A percentile compares a stretch with the other conserved stretches of the same genome.
phyloP scores from a whole-genome alignment of 2,797 vertebrate genomes.

The Acrossocheilus fasciatus region DNA sequence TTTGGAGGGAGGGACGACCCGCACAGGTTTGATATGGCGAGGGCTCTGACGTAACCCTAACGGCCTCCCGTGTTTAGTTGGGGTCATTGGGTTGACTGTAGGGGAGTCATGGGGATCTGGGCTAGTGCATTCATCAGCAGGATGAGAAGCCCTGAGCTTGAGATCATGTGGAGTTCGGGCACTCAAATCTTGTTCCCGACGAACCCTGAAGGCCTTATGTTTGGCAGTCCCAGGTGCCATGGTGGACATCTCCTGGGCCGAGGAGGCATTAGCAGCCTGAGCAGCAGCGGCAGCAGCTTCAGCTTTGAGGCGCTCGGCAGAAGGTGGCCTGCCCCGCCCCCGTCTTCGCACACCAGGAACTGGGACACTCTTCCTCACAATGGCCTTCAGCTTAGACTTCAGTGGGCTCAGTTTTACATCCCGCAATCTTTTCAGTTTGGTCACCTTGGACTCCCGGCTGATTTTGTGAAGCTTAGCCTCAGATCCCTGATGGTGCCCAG shows the following conservation, averaged over 20 bases:
- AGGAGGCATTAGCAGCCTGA: slow-evolving; percentile 58
- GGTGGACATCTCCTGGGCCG: slow-evolving; percentile 50
- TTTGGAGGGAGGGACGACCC: slow-evolving; percentile 94
- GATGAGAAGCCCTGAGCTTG: slow-evolving; percentile 64
- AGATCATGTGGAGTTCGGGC: slow-evolving; percentile 68
- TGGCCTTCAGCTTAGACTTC: slow-evolving; percentile 91
- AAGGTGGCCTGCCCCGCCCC: slow-evolving; percentile 90
- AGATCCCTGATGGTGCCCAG: slow-evolving; percentile 83
- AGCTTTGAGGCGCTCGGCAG: slow-evolving; percentile 90
- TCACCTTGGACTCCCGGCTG: slow-evolving; percentile 78
- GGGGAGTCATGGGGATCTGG: slow-evolving; percentile 58
- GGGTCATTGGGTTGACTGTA: slow-evolving; percentile 67
- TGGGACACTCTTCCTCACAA: slow-evolving; percentile 79
- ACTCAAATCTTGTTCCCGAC: slow-evolving; percentile 82
- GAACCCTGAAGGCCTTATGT: slow-evolving; percentile 86
- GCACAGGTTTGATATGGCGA: slow-evolving; percentile 91
- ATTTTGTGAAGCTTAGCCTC: slow-evolving; percentile 74
- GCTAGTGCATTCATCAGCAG: slow-evolving; percentile 64
- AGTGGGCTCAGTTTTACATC: slow-evolving; percentile 91
- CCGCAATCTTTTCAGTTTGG: slow-evolving; percentile 92
- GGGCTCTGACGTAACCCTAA: slow-evolving; percentile 91
- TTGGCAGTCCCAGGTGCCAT: slow-evolving; percentile 77
- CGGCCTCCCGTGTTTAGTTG: slow-evolving; percentile 72
- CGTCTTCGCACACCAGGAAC: slow-evolving; percentile 86
- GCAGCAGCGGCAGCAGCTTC: slow-evolving; percentile 77